These are phyloP conservation scores for Ciconia maguari DNA, from an alignment of 2,113 vertebrate genomes.

Conservation along the genomic window DNA sequence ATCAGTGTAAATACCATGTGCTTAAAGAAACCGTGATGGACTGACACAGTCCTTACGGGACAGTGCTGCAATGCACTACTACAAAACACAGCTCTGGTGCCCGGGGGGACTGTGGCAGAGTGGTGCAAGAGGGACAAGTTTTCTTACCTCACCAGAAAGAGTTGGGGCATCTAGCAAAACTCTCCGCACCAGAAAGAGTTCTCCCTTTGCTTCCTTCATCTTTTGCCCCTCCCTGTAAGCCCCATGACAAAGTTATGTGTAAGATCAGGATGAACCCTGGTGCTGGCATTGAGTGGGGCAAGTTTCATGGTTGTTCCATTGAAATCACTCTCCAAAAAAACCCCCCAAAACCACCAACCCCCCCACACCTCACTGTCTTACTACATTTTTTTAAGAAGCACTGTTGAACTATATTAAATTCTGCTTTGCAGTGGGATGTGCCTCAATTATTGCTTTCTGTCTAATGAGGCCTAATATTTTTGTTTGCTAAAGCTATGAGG, in stretches of 20 bases:
- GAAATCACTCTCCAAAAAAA: background rate
- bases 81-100: background rate
- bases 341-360: too few species aligned
- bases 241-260: background rate
- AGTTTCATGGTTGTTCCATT: background rate
- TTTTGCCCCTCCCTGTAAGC: background rate
- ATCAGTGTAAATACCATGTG: background rate
- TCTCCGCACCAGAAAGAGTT: background rate
- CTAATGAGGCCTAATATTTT: background rate
- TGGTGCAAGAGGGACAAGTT: background rate
- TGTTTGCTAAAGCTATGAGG: background rate
- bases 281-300: background rate
- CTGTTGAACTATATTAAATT: background rate
- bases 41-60: background rate
- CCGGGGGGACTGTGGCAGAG: accelerated
- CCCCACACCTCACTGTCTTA: background rate
- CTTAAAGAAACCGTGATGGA: background rate
- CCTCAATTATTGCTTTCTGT: background rate
- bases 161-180: background rate
- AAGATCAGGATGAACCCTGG: background rate
- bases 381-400: background rate
- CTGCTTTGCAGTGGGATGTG: background rate
- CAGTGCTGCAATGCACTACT: background rate
- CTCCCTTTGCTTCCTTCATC: background rate
- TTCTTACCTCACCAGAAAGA: background rate